Percentiles rank a stretch among this genome's conserved stretches.
These are phyloP conservation scores for Trachymyrmex cornetzi DNA, from an alignment of 1,140 invertebrate species.

Conservation along the genomic window DNA sequence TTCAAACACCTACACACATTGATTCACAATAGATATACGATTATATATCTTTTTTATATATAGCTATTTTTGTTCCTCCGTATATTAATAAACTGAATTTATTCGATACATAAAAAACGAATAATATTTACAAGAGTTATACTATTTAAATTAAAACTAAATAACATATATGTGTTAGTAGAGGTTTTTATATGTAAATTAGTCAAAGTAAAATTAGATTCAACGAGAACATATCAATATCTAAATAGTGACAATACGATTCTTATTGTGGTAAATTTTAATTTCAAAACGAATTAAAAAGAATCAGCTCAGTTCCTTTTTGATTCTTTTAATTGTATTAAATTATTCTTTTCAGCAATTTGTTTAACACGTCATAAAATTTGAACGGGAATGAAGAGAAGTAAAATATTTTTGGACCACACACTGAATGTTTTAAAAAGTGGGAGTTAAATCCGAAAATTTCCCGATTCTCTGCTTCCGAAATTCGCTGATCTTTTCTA, in stretches of 20 bases:
- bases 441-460: neutral
- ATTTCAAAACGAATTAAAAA: neutral
- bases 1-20: neutral
- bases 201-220: neutral
- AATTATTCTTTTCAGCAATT: neutral
- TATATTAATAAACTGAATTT: neutral
- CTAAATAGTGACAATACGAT: neutral
- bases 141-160: neutral
- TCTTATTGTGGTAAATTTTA: neutral
- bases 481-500: slow-evolving; percentile 27
- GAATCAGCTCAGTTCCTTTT: neutral
- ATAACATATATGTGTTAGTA: neutral
- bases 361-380: neutral
- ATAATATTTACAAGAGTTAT: neutral
- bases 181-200: neutral
- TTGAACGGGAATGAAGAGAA: neutral
- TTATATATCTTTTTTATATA: neutral
- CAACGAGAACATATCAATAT: neutral
- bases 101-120: neutral
- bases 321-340: too few species aligned
- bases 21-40: neutral
- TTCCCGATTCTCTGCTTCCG: neutral
- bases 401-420: slow-evolving; percentile 17
- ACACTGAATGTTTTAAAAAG: neutral
- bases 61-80: neutral